Base-by-base conservation (phyloP, 2,888 invertebrate genomes). In the Eilema sororculum region DNA sequence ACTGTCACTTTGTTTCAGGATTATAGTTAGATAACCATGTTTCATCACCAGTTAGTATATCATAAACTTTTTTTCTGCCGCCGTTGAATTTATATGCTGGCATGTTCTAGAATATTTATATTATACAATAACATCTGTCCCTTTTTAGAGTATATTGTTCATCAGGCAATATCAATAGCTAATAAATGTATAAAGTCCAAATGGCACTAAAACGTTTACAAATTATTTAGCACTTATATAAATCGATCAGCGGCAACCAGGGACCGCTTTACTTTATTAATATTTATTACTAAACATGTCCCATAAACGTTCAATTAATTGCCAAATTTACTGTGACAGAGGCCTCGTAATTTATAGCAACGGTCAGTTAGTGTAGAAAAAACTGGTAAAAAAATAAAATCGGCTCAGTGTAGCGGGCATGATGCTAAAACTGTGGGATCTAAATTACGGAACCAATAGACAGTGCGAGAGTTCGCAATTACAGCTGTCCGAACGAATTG, bases 401-500 rank as follows among this genome's bases (percentile, higher is more conserved):
- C 81, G 77, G 76, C 71, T 71, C 77, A 79, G 79, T 81, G 79
- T 81, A 83, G 80, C 82, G 84, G 85, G 85, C 87, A 84, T 86
- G 89, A 87, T 87, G 86, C 87, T 91, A 89, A 90, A 92, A 90
- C 88, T 89, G 89, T 87, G 85, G 85, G 85, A 89, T 89, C 91
- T 92, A 91, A 94, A 94, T 93, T 92, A 93, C 90, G 87, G 86
- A 90, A 87, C 90, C 91, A 91, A 93, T 91, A 93, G 93, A 93
- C 91, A 92, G 89, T 84, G 84, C 85, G 88, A 89, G 89, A 89
- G 91, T 89, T 90, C 85, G 93, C 93, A 93, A 94, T 94, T 94
- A 94, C 93, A 92, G 90, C 92, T 91, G 93, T 93, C 93, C 90
- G 88, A 89, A 89, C 93, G 94, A 93, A 92, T 93, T 92, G 93